phyloP scores from a whole-genome alignment of 92 coral and sea anemone species.

The Meandrina meandrites region DNA sequence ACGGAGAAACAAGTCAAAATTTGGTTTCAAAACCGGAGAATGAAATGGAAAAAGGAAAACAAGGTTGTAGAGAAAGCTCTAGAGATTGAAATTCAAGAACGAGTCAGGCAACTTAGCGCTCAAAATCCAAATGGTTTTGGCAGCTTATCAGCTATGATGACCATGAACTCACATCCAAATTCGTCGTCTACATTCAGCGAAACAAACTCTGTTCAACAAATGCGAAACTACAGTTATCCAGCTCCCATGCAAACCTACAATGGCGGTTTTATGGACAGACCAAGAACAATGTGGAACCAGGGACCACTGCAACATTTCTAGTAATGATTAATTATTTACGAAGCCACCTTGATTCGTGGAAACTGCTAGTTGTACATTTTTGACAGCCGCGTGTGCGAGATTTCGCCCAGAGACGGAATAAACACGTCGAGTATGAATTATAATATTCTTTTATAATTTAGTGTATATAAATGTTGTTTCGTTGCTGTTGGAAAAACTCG shows the following conservation, averaged over 20 bases:
- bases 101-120: conserved; percentile 71
- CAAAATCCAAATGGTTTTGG: conserved; percentile 86
- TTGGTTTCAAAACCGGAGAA: conserved; percentile 96
- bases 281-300: conserved; percentile 25
- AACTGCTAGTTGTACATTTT: neutral
- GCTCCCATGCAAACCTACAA: conserved; percentile 22
- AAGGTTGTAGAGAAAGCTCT: conserved; percentile 82
- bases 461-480: conserved; percentile 15
- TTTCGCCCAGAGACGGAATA: neutral
- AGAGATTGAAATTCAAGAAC: conserved; percentile 76
- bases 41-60: conserved; percentile 97
- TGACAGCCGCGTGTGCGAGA: conserved; percentile 5
- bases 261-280: conserved; percentile 31
- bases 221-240: conserved; percentile 11
- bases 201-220: conserved; percentile 40
- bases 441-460: neutral
- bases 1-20: conserved; percentile 97
- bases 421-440: neutral
- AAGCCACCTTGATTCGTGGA: neutral
- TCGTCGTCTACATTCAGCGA: conserved; percentile 50
- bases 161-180: conserved; percentile 7
- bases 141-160: conserved; percentile 55
- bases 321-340: neutral
- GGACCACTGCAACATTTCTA: conserved; percentile 26
- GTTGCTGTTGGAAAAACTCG: conserved; percentile 31